Conservation (phyloP, 2,888 invertebrate genomes). For the Yponomeuta evonymella region DNA sequence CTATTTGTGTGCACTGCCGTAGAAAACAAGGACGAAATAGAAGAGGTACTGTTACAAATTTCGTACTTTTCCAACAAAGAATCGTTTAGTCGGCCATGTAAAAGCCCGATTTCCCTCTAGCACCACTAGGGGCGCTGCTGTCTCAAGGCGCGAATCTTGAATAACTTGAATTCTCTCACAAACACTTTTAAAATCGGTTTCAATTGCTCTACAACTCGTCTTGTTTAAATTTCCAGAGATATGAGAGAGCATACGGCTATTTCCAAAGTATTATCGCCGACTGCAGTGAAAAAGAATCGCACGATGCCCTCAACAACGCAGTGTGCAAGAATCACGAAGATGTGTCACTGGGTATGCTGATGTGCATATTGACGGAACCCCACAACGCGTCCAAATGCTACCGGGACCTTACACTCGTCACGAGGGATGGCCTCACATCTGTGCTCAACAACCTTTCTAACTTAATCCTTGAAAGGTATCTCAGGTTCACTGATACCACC, state of each 20-base stretch:
- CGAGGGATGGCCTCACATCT: conserved; percentile 90
- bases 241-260: conserved; percentile 88
- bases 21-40: conserved; percentile 93
- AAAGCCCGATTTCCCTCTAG: conserved; percentile 53
- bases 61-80: conserved; percentile 69
- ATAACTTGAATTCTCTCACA: conserved; percentile 28
- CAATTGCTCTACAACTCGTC: not conserved
- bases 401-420: conserved; percentile 92
- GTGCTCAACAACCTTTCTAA: conserved; percentile 89
- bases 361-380: conserved; percentile 91
- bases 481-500: conserved; percentile 88
- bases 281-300: conserved; percentile 94
- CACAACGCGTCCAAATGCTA: conserved; percentile 89
- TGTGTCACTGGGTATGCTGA: conserved; percentile 92
- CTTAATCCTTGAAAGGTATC: conserved; percentile 91
- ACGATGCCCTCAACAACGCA: conserved; percentile 92
- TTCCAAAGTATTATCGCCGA: conserved; percentile 87
- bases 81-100: conserved; percentile 72
- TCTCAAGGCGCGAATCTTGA: conserved; percentile 62
- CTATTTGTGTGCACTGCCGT: conserved; percentile 88
- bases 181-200: conserved; percentile 23
- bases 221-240: conserved; percentile 81
- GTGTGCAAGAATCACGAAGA: conserved; percentile 96
- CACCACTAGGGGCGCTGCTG: conserved; percentile 66
- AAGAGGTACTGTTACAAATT: conserved; percentile 84